Evolutionary conservation across 2,888 invertebrate genomes (phyloP), one percentile per base, ranked within the genome.

Genomic region (Tiliacea citrago): DNA sequence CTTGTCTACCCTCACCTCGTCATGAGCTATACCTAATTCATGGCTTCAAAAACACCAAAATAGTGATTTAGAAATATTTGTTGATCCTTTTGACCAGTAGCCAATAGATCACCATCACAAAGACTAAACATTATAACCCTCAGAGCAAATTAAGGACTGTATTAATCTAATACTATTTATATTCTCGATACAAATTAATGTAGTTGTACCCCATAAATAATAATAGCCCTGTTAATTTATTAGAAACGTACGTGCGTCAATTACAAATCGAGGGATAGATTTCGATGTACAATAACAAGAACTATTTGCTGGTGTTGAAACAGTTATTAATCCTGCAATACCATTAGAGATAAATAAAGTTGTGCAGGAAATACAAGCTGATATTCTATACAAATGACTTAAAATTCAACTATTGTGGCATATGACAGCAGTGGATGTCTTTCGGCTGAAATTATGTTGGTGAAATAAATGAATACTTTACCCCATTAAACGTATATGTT

Each of bases 401-500:
- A 16, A 53, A 53, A 29, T 55, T 4, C 12, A 24, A 55, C 55
- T 24, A 24, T 55, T n/a, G 51, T 18, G 47, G 16, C 29, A 2
- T 39, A 39, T 39, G 47, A 49, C 47, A 49, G 47, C 39, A 39
- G 5, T 39, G 39, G 39, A 39, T 16, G 18, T 49, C 6, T 16
- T 47, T 49, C 47, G 7, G 6, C 18, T 49, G 16, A 49, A 49
- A 49, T 18, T 6, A 49, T 16, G 47, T 24, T 55, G 13, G 5
- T 13, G 8, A 1, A 13, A 49, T 8, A 42, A 35, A 9, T 9
- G 2, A 53, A 75, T 62, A 69, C 67, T 68, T 87, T 88, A 95
- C 96, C 92, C 86, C 88, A 95, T 92, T 74, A 96, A 75, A 3
- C 95, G 92, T 21, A 94, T 87, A 73, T 96, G 96, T 62, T 95